Evolutionary conservation across 2,888 invertebrate genomes (phyloP).

Genomic region (Antheraea yamamai): DNA sequence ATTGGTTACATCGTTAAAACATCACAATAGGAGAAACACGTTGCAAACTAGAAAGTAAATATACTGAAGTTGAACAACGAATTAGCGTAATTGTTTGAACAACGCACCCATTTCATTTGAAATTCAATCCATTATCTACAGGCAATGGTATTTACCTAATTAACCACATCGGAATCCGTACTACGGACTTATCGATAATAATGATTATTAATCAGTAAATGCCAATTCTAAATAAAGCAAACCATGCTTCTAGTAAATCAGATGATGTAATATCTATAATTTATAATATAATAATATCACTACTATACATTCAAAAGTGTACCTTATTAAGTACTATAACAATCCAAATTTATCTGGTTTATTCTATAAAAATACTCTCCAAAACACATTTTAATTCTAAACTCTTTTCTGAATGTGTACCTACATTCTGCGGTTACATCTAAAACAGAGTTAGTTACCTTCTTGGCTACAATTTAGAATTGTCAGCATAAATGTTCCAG

Average conservation of each 20-base stretch:
- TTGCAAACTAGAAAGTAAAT: background rate
- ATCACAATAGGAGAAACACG: background rate
- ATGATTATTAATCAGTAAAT: background rate
- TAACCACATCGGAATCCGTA: background rate
- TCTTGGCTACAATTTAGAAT: background rate
- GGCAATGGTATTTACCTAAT: background rate
- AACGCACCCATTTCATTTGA: background rate
- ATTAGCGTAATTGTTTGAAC: constrained; percentile 5
- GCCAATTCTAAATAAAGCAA: background rate
- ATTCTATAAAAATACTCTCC: background rate
- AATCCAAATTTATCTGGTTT: background rate
- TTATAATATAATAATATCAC: background rate
- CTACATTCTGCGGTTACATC: background rate
- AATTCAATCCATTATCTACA: background rate
- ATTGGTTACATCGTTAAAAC: background rate
- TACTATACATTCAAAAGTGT: background rate
- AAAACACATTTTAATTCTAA: background rate
- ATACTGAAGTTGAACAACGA: background rate
- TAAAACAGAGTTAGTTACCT: background rate
- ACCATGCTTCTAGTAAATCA: too few species aligned
- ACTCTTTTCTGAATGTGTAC: background rate
- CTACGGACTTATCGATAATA: background rate
- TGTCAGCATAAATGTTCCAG: background rate
- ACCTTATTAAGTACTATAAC: background rate
- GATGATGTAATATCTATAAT: background rate